These are phyloP conservation scores for Ctenicera cuprea DNA, from an alignment of 2,888 invertebrate genomes.

Conservation along the genomic window DNA sequence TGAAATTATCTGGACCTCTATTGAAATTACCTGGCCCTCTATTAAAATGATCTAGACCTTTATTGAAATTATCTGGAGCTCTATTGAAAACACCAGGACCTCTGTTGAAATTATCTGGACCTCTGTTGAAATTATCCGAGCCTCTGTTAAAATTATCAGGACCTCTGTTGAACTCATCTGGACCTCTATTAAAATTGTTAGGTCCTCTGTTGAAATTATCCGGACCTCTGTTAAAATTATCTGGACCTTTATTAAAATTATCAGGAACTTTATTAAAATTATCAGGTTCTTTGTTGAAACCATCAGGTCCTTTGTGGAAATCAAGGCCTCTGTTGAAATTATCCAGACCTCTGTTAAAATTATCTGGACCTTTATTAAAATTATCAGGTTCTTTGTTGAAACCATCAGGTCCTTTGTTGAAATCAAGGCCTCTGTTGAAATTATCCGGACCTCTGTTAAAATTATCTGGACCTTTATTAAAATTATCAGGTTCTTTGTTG, in stretches of 20 bases:
- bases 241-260: conserved; percentile 35
- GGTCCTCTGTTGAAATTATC: conserved; percentile 43
- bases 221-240: conserved; percentile 45
- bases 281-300: conserved; percentile 30
- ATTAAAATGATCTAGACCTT: conserved; percentile 37
- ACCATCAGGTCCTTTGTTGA: conserved; percentile 30
- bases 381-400: conserved; percentile 22
- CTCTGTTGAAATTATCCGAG: conserved; percentile 43
- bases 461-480: conserved; percentile 27
- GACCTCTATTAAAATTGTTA: conserved; percentile 43
- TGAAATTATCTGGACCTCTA: conserved; percentile 34
- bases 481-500: conserved; percentile 45
- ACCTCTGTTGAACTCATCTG: conserved; percentile 16
- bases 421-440: conserved; percentile 45
- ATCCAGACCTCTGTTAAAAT: conserved; percentile 36
- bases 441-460: conserved; percentile 35
- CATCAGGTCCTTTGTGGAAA: conserved; percentile 29
- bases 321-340: conserved; percentile 28
- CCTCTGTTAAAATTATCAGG: conserved; percentile 39
- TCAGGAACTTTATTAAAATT: conserved; percentile 30
- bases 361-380: conserved; percentile 26
- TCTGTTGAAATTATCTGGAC: conserved; percentile 41
- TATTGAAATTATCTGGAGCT: conserved; percentile 19
- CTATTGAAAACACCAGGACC: conserved; percentile 45
- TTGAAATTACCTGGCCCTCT: conserved; percentile 44